Conservation (phyloP, 2,113 vertebrate species). For the Pelodiscus sinensis region DNA sequence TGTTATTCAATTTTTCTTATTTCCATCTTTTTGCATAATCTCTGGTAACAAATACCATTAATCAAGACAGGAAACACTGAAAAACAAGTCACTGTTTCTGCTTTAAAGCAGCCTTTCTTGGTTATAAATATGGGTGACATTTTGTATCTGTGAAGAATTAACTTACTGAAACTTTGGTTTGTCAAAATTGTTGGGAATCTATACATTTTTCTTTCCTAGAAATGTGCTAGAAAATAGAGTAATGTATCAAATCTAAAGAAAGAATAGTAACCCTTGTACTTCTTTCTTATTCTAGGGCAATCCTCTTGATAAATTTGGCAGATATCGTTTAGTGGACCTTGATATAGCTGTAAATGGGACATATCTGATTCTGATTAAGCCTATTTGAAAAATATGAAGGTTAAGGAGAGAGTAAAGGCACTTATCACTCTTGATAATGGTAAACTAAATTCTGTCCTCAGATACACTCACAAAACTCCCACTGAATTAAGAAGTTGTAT, state of each 20-base stretch:
- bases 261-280: background rate
- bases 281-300: background rate
- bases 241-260: background rate
- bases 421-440: background rate
- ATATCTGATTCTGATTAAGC: background rate
- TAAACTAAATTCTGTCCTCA: constrained; percentile 29
- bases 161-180: background rate
- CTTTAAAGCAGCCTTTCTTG: background rate
- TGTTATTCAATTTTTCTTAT: constrained; percentile 3
- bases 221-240: background rate
- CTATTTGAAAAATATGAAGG: background rate
- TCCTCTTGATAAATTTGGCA: background rate
- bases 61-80: background rate
- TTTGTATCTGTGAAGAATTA: background rate
- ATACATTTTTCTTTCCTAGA: background rate
- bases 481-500: background rate
- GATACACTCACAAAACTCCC: background rate
- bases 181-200: background rate
- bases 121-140: background rate
- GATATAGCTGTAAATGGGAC: background rate
- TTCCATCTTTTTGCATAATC: constrained; percentile 16
- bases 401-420: constrained; percentile 25
- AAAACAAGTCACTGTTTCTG: background rate
- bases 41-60: constrained; percentile 8
- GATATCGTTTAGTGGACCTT: background rate